Percentiles rank a stretch among this genome's conserved stretches.
Conservation (phyloP, 2,113 vertebrate species). For the Chitala chitala region DNA sequence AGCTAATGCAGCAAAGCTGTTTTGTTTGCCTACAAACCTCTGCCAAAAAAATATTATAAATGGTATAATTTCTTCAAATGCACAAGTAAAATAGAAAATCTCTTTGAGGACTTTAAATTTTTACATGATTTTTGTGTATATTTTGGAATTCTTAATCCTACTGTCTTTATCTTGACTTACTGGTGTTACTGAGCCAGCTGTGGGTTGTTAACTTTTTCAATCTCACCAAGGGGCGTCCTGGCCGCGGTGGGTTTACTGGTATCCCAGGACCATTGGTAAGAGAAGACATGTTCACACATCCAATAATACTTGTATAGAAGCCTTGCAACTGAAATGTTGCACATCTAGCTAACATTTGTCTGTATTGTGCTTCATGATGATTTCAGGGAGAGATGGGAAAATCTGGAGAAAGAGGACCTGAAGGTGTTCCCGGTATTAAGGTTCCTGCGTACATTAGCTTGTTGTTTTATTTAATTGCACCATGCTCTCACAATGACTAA, state of each 20-base stretch:
- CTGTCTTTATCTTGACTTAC: too few relatives aligned
- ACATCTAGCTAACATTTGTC: too few relatives aligned
- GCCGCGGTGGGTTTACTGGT: slow-evolving; percentile 56
- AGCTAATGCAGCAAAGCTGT: too few relatives aligned
- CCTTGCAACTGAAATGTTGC: not conserved
- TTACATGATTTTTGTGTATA: too few relatives aligned
- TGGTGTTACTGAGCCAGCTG: too few relatives aligned
- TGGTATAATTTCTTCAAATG: too few relatives aligned
- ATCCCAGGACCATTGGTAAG: slow-evolving; percentile 60
- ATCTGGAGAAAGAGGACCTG: slow-evolving; percentile 55
- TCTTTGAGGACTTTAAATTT: not conserved
- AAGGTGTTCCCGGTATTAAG: slow-evolving; percentile 71
- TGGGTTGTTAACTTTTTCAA: not conserved
- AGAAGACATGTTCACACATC: slow-evolving; percentile 6
- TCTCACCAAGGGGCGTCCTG: slow-evolving; percentile 51
- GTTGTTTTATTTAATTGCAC: slow-evolving; percentile 21
- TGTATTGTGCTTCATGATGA: slow-evolving; percentile 6
- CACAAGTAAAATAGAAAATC: too few relatives aligned
- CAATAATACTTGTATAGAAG: not conserved
- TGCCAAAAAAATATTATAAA: too few relatives aligned
- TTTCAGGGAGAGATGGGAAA: slow-evolving; percentile 63
- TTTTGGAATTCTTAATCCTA: too few relatives aligned
- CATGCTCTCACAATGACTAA: not conserved
- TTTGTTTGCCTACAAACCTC: too few relatives aligned
- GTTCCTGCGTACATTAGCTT: slow-evolving; percentile 56